Evolutionary conservation across 2,888 invertebrate genomes (phyloP).

Genomic region (Bimastos eiseni): DNA sequence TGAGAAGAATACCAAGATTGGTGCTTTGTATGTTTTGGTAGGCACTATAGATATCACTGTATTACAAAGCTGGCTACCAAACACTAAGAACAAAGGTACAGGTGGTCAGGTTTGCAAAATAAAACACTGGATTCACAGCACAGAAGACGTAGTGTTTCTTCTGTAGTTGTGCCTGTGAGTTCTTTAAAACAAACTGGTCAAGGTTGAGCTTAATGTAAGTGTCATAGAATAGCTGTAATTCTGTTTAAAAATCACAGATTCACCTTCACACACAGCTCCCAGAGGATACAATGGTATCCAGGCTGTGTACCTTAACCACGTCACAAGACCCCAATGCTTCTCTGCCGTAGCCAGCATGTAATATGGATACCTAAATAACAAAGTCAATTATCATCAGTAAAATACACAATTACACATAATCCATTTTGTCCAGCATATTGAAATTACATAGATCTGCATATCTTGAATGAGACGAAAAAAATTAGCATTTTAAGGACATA

Average conservation of each 20-base stretch:
- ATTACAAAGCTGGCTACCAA: background rate
- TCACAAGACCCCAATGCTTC: conserved; percentile 74
- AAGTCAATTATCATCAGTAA: background rate
- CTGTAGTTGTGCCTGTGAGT: background rate
- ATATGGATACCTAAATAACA: conserved; percentile 79
- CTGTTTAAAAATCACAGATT: background rate
- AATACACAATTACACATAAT: background rate
- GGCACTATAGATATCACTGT: background rate
- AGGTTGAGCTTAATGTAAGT: background rate
- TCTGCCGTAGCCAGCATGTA: conserved; percentile 82
- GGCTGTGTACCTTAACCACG: conserved; percentile 88
- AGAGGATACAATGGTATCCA: conserved; percentile 93
- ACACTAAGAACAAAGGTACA: background rate
- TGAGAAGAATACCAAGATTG: background rate
- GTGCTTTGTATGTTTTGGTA: background rate
- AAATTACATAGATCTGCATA: background rate
- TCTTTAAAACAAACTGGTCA: background rate
- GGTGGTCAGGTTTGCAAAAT: background rate
- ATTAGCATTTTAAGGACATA: background rate
- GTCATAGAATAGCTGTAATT: background rate
- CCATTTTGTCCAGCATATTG: background rate
- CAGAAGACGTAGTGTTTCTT: background rate
- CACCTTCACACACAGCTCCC: conserved; percentile 58
- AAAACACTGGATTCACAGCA: background rate
- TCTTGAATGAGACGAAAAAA: background rate